Base-by-base conservation (phyloP, 1,140 invertebrate genomes). In the Hetaerina americana region DNA sequence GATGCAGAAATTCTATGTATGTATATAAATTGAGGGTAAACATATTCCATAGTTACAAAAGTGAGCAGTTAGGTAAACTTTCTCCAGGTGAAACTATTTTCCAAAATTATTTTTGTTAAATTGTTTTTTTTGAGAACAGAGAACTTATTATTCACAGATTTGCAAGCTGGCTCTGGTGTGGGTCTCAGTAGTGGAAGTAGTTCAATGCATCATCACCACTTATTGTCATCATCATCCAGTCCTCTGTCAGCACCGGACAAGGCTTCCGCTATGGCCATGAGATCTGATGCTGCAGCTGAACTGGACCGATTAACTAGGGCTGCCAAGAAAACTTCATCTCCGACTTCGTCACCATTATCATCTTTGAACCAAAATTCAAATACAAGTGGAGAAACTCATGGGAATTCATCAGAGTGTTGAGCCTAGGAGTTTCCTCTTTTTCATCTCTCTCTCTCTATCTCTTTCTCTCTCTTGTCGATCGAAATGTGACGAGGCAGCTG, bases 221-320 rank as follows among this genome's bases (percentile, higher is more conserved):
- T 57, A n/a, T n/a, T 57, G 10, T 57, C 40, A 3, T 3, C 2
- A 18, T 57, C 40, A 57, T 57, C 40, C 2, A 57, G 40, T 57
- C 40, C 40, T 18, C n/a, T 31, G 22, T 70, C 24, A 6, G 25
- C 76, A 40, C 78, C 82, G 5, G 83, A 85, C 71, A 90, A 90
- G 75, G 80, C 86, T 75, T 26, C 67, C 26, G 79, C 82, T 74
- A 57, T 57, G 40, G 85, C 89, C 3, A 91, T 94, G 81, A 86
- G 93, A 70, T 91, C 91, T 12, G 94, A 96, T 80, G 94, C 93
- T 26, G 93, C 91, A 26, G 94, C 94, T n/a, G 94, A 96, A 82
- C 84, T 96, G 24, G 94, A 97, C 80, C 87, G 93, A 72, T 87
- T 96, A 76, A 91, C 92, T 71, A 84, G 88, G 78, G 27, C 25